Percentiles rank a stretch among this genome's conserved stretches.
These are phyloP conservation scores for Nansenia antarctica DNA, from an alignment of 2,113 vertebrate species.

Conservation along the genomic window DNA sequence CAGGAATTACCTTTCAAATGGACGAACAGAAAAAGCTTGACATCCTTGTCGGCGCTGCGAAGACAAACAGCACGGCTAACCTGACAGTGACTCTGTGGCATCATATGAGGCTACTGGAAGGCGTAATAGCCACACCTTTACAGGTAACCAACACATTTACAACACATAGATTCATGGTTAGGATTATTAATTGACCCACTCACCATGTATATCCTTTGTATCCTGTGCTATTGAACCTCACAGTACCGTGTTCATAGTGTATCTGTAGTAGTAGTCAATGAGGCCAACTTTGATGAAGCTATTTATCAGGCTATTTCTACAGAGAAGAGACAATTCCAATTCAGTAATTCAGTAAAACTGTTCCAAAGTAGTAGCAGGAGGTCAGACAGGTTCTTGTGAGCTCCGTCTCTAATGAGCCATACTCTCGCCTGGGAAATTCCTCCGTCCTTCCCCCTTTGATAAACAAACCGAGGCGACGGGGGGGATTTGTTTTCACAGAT, in stretches of 20 bases:
- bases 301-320: too few relatives aligned
- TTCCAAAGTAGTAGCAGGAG: background rate
- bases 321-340: too few relatives aligned
- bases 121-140: slow-evolving; percentile 61
- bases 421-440: slow-evolving; percentile 15
- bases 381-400: too few relatives aligned
- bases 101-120: slow-evolving; percentile 59
- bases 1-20: slow-evolving; percentile 52
- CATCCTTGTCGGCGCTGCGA: slow-evolving; percentile 56
- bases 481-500: slow-evolving; percentile 80
- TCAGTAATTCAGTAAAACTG: too few relatives aligned
- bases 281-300: background rate
- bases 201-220: too few relatives aligned
- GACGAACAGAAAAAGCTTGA: slow-evolving; percentile 57
- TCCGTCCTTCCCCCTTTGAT: slow-evolving; percentile 32
- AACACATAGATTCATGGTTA: background rate
- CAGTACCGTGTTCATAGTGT: too few relatives aligned
- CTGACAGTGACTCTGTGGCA: slow-evolving; percentile 69
- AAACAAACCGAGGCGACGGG: slow-evolving; percentile 60
- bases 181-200: too few relatives aligned
- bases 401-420: slow-evolving; percentile 27
- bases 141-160: slow-evolving; percentile 60
- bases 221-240: too few relatives aligned
- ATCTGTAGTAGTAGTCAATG: too few relatives aligned
- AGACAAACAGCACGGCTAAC: slow-evolving; percentile 36